Conservation (phyloP, 2,797 vertebrate genomes). For the Carapus acus region DNA sequence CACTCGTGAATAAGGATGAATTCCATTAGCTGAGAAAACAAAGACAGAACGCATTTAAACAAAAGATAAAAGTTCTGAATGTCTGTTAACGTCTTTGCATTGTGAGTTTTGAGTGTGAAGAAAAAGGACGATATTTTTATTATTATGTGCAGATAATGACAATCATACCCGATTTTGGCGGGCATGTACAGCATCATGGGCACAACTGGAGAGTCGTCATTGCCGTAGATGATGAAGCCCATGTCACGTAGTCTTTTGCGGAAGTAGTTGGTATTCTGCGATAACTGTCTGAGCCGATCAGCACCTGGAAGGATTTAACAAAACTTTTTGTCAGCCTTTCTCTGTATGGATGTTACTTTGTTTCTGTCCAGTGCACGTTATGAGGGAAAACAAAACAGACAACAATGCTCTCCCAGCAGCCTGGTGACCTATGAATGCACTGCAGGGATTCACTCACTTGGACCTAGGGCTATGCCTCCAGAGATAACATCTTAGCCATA, state of each 20-base stretch:
- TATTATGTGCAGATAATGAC: too few relatives aligned
- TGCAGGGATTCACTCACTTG: slow-evolving; percentile 14
- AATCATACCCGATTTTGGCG: slow-evolving; percentile 90
- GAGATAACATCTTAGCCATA: slow-evolving; percentile 51
- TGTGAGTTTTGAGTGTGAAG: too few relatives aligned
- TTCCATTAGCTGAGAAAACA: slow-evolving; percentile 13
- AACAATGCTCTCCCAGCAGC: slow-evolving; percentile 34
- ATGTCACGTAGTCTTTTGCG: slow-evolving; percentile 83
- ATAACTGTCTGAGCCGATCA: slow-evolving; percentile 82
- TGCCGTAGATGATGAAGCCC: slow-evolving; percentile 97
- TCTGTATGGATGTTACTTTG: too few relatives aligned
- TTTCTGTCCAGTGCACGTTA: too few relatives aligned
- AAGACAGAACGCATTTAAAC: not conserved
- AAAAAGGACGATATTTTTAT: too few relatives aligned
- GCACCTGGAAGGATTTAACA: slow-evolving; percentile 69
- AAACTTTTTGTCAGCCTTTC: too few relatives aligned
- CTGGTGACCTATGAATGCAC: slow-evolving; percentile 10
- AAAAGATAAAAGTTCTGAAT: not conserved
- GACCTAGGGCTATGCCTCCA: slow-evolving; percentile 23
- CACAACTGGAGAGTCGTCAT: slow-evolving; percentile 90
- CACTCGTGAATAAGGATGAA: slow-evolving; percentile 5
- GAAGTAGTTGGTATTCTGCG: slow-evolving; percentile 90
- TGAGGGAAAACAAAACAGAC: slow-evolving; percentile 45
- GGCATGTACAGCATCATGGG: slow-evolving; percentile 99
- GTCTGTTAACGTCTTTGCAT: too few relatives aligned